Base-by-base conservation (phyloP, 2,888 invertebrate genomes). In the Aphodius granarius region DNA sequence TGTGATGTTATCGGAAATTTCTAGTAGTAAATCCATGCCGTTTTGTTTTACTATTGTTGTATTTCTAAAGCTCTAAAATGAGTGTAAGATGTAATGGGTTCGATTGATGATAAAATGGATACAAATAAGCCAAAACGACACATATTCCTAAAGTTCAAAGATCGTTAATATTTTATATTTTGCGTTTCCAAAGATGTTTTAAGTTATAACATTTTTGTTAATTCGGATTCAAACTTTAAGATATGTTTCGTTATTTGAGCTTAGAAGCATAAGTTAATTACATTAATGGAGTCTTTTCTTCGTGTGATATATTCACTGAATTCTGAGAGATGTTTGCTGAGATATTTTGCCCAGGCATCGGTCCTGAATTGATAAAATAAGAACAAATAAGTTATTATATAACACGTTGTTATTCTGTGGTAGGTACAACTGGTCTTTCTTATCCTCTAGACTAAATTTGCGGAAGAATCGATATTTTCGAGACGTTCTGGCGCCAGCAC, bases 1-100 rank as follows among this genome's bases (percentile, higher is more conserved):
- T 83, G 94, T 92, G 78, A 97, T 93, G 82, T 95, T 94, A 76
- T 91, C 91, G 3, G 94, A 93, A 89, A 96, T 94, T 78, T 94
- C 93, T 82, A 92, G 91, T 21, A 95, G 93, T 84, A 97, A 88
- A 83, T 91, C 90, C 79, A 90, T 90, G 9, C 96, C 95, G 85
- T 94, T 93, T 68, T 92, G 89, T 65, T 92, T 89, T 81, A 92
- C 91, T 75, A 95, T 79, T 74, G 80, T 79, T 5, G 84, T 74
- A 21, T 80, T 76, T 21, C 80, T 79, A 74, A 85, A 85, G 77
- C 82, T 84, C 84, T 85, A 75, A 70, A 73, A 70, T 80, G 80
- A 66, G n/a, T n/a, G n/a, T 71, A 18, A 13, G 43, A 1, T 43
- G 6, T 43, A 43, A 43, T 43, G 1, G 43, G 3, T 75, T 72